Conservation (phyloP, 1,140 invertebrate species). For the Andricus grossulariae region DNA sequence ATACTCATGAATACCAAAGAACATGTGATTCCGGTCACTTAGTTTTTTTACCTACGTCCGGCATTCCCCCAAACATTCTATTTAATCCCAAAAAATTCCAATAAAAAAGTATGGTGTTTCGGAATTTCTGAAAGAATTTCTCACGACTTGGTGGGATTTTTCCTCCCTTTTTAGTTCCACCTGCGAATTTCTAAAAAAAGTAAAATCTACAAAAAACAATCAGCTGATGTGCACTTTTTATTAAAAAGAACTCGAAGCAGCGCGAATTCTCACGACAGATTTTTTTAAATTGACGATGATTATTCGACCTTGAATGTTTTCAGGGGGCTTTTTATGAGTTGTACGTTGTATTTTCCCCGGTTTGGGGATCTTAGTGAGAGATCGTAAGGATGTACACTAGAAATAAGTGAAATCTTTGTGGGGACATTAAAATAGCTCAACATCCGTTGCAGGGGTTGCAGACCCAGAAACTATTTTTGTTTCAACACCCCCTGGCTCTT, state of each 20-base stretch:
- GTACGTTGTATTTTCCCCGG: not conserved
- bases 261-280: not conserved
- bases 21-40: conserved; percentile 50
- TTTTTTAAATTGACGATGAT: not conserved
- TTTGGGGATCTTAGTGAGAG: conserved; percentile 22
- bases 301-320: conserved; percentile 15
- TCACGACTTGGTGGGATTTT: conserved; percentile 47
- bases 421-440: conserved; percentile 57
- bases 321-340: conserved; percentile 20
- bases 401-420: conserved; percentile 35
- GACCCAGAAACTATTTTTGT: conserved; percentile 61
- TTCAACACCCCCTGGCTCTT: conserved; percentile 31
- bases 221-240: not conserved
- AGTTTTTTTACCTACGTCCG: conserved; percentile 8
- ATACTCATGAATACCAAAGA: conserved; percentile 54
- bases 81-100: not conserved
- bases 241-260: not conserved
- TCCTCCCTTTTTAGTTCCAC: not conserved
- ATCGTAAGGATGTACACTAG: conserved; percentile 1
- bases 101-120: not conserved
- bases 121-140: conserved; percentile 41
- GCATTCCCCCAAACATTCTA: not conserved
- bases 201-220: conserved; percentile 15
- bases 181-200: not conserved
- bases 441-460: conserved; percentile 58